These are phyloP conservation scores for Eristalinus aeneus DNA, from an alignment of 2,888 invertebrate species.

Conservation along the genomic window DNA sequence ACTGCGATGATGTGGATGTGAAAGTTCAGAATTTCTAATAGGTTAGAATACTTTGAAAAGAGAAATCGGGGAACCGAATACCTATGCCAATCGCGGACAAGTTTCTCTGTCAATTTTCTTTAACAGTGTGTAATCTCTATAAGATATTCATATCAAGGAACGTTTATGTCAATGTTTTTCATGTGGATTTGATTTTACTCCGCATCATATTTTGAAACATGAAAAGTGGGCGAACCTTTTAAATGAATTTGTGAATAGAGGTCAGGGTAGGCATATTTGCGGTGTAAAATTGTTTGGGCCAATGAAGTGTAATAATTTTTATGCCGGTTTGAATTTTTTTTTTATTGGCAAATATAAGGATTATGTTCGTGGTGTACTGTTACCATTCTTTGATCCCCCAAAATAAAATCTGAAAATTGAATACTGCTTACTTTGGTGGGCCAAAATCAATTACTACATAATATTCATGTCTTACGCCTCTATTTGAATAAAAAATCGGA, in stretches of 20 bases:
- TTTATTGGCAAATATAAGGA: too few relatives aligned
- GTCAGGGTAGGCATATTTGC: neutral
- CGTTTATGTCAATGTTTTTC: neutral
- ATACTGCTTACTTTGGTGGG: neutral
- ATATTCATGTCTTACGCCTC: too few relatives aligned
- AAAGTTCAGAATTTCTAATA: constrained; percentile 49
- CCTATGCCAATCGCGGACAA: neutral
- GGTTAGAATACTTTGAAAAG: constrained; percentile 52
- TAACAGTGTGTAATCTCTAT: neutral
- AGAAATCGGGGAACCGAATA: constrained; percentile 35
- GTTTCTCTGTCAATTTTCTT: neutral
- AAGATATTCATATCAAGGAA: neutral
- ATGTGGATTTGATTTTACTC: neutral
- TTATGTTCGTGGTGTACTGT: too few relatives aligned
- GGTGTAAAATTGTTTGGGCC: neutral
- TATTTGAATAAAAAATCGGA: too few relatives aligned
- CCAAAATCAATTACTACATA: too few relatives aligned
- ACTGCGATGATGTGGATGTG: constrained; percentile 62
- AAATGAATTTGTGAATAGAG: neutral
- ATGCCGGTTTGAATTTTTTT: too few relatives aligned
- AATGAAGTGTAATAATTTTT: neutral
- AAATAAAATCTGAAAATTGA: too few relatives aligned
- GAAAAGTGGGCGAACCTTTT: neutral
- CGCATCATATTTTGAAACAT: neutral
- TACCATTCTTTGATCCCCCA: too few relatives aligned